A percentile compares a stretch with the other conserved stretches of the same genome.
phyloP scores from a whole-genome alignment of 2,797 vertebrate species.

The Oreochromis grahami region DNA sequence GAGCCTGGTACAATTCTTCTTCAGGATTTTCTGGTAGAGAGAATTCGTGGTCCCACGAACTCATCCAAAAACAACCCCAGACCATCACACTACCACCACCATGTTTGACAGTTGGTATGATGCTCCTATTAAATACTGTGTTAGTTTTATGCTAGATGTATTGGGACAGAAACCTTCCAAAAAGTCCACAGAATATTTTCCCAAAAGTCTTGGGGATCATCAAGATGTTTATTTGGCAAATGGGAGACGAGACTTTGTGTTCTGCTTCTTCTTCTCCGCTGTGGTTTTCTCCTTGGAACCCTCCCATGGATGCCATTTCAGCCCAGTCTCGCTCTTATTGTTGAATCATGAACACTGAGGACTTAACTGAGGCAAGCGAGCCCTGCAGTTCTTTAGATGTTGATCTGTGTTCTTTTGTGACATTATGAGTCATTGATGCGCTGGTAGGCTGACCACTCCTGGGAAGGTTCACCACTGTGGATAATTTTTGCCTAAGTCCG shows the following conservation, averaged over 20 bases:
- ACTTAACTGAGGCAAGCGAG: not conserved
- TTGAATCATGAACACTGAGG: not conserved
- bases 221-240: not conserved
- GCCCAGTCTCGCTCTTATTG: not conserved
- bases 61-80: not conserved
- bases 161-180: not conserved
- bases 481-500: not conserved
- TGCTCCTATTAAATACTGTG: not conserved
- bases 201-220: accelerated
- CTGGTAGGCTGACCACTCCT: not conserved
- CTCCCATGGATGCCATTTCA: accelerated
- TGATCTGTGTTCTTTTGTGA: not conserved
- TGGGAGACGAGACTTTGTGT: not conserved
- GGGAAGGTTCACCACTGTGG: not conserved
- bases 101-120: not conserved
- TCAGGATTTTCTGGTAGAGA: not conserved
- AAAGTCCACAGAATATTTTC: not conserved
- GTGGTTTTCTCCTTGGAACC: not conserved
- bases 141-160: not conserved
- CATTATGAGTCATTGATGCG: not conserved
- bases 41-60: not conserved
- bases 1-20: accelerated
- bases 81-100: not conserved
- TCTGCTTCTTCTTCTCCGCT: not conserved
- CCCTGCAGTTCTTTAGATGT: not conserved